Percentiles rank a stretch among this genome's conserved stretches.
Evolutionary conservation across 2,888 invertebrate genomes (phyloP).

Genomic region (Labia minor): DNA sequence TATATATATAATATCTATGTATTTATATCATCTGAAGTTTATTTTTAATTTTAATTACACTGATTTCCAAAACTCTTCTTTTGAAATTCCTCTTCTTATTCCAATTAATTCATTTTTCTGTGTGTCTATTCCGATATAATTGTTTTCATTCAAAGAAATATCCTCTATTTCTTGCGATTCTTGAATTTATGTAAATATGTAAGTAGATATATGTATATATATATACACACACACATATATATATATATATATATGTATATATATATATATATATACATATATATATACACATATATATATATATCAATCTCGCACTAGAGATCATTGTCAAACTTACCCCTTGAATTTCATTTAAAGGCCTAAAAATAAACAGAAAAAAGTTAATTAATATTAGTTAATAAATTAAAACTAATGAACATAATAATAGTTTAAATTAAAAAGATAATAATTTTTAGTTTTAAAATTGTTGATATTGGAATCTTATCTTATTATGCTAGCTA

Average conservation of each 20-base stretch:
- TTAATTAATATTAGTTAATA: neutral
- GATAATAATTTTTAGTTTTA: no score
- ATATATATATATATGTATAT: no score
- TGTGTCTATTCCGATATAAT: neutral
- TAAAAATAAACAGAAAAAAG: neutral
- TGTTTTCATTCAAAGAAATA: neutral
- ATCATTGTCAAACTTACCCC: slow-evolving; percentile 3
- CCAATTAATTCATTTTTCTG: neutral
- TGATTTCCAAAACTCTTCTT: neutral
- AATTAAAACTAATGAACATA: neutral
- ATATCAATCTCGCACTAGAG: neutral
- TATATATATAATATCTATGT: no score
- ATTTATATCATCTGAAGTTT: no score
- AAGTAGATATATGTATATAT: no score
- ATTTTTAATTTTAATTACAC: no score
- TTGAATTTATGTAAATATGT: neutral
- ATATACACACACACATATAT: no score
- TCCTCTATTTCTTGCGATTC: neutral
- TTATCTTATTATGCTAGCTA: no score
- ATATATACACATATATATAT: no score
- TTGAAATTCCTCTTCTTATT: neutral
- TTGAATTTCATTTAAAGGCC: neutral
- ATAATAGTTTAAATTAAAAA: no score
- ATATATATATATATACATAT: no score
- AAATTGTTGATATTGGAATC: no score